A percentile compares a stretch with the other conserved stretches of the same genome.
These are phyloP conservation scores for Hypothenemus hampei DNA, from an alignment of 1,140 invertebrate genomes.

Conservation along the genomic window DNA sequence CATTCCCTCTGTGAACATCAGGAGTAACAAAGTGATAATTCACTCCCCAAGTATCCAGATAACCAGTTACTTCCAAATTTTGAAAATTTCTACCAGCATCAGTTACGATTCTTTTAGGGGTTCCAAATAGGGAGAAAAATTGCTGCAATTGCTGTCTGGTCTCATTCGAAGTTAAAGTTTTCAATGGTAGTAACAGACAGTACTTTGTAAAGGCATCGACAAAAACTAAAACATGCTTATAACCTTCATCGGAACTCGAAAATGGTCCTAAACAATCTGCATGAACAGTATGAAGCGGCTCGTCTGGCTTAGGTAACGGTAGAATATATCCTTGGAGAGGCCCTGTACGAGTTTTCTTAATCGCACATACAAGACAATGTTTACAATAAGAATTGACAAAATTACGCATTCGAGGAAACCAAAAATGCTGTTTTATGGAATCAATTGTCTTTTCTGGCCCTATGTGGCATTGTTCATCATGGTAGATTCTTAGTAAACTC, in stretches of 20 bases:
- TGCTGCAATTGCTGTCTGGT: not conserved
- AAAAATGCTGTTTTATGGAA: conserved; percentile 34
- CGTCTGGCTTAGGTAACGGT: conserved; percentile 24
- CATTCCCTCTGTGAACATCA: conserved; percentile 31
- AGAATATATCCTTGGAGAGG: conserved; percentile 37
- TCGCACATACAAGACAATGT: conserved; percentile 35
- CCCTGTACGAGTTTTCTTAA: conserved; percentile 32
- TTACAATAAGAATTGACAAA: conserved; percentile 33
- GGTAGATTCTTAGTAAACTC: conserved; percentile 35
- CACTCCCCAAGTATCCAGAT: conserved; percentile 20
- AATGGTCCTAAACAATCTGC: conserved; percentile 1
- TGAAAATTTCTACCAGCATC: conserved; percentile 1
- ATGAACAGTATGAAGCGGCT: conserved; percentile 22
- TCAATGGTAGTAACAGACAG: not conserved
- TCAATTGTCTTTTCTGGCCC: conserved; percentile 34
- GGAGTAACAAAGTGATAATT: not conserved
- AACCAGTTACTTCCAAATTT: not conserved
- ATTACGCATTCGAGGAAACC: conserved; percentile 29
- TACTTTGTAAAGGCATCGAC: conserved; percentile 39
- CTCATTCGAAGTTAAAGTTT: not conserved
- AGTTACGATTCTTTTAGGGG: not conserved
- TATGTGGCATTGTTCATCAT: conserved; percentile 40
- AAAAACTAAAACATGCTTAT: conserved; percentile 31
- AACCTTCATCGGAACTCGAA: not conserved
- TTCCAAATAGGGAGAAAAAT: conserved; percentile 6